Evolutionary conservation across 2,888 invertebrate genomes (phyloP), one percentile per base, ranked within the genome.

Genomic region (Cataglyphis livida): DNA sequence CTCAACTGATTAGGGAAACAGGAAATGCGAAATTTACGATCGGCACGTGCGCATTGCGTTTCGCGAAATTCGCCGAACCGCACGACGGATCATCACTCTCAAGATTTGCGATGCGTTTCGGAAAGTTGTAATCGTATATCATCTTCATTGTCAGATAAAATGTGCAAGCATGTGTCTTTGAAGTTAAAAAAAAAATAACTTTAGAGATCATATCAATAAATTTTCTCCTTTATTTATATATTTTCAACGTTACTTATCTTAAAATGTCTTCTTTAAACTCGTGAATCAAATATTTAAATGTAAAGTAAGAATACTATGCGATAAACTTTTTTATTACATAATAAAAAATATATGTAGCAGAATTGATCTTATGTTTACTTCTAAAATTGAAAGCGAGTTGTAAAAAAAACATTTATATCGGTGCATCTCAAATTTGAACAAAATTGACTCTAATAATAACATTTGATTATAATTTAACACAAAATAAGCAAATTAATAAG

Each of bases 21-120:
- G 62, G 68, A 61, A 62, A 38, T 35, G 28, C 28, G 73, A 84
- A 86, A 86, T 86, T 84, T 73, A 73, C 68, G 66, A 59, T 51
- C 28, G 6, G 32, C 65, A 25, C 48, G 61, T 81, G 73, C 51
- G n/a, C 61, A 3, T 44, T 28, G 41, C 4, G n/a, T 6, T 61
- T 61, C 32, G 41, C 62, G 32, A 74, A 54, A 76, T 54, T 28
- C 3, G n/a, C 25, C 15, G n/a, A 18, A 51, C 25, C 9, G 15
- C 15, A 25, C 12, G 25, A 0, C 25, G 35, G 64, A 74, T 64
- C 21, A 61, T 15, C 15, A 64, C 5, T 44, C 18, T 35, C 2
- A 18, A 28, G 28, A 73, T 73, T n/a, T 73, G 25, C 25, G 18
- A 35, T 25, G 10, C 6, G 12, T 71, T 59, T 59, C 38, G 25